Evolutionary conservation across 1,140 invertebrate genomes (phyloP), one percentile per base, ranked within the genome.

Genomic region (Leptoteleia sp.): DNA sequence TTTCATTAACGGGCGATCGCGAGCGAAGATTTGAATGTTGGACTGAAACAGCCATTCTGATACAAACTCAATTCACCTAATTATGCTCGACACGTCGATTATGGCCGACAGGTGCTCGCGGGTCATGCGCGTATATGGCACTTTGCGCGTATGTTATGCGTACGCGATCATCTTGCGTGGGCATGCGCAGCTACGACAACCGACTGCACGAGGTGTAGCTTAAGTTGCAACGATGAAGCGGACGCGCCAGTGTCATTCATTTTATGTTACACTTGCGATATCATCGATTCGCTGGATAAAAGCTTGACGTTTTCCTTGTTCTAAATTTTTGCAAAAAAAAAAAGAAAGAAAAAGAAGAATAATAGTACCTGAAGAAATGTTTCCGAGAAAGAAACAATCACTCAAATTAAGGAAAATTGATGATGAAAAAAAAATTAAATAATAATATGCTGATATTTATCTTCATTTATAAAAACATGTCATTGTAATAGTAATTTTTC

Each of bases 51-150:
- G 12, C 6, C 7, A 64, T 67, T 65, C 15, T 19, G 45, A 17
- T 42, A 55, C 8, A 61, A 52, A 29, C 31, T 40, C 29, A 45
- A 75, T 80, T 81, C 72, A 67, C 72, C 73, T 82, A 82, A 83
- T 83, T 83, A 82, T 80, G 67, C 55, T 38, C 50, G 73, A 78
- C 67, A 70, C 59, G 82, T 64, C 82, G 81, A 82, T 82, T 82
- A 79, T 76, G 73, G 67, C 65, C 70, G 77, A 68, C 82, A 82
- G 82, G 81, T 83, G 80, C 40, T 70, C 72, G 55, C 61, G 38
- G 48, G 61, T 75, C 71, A 76, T 80, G 61, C 72, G 57, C 68
- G 38, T 70, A 43, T 59, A 62, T 57, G 59, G 29, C 45, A 65
- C 42, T 75, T 75, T 71, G 52, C 59, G 43, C 64, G 45, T 59